Conservation (phyloP, 2,797 vertebrate species). For the Garrulus glandarius region DNA sequence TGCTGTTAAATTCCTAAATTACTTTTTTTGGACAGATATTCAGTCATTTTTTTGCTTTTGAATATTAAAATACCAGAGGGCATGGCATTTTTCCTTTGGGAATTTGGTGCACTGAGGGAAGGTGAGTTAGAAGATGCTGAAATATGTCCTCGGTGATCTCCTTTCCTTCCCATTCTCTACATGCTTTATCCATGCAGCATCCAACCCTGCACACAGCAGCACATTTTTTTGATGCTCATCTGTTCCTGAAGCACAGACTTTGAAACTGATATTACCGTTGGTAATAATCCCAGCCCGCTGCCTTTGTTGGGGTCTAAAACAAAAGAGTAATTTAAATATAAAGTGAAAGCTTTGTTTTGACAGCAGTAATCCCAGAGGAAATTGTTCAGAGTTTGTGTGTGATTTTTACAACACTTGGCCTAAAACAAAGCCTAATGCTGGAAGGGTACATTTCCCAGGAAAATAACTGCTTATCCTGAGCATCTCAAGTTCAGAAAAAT, state of each 20-base stretch:
- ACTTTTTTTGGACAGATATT: not conserved
- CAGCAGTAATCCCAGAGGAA: constrained; percentile 59
- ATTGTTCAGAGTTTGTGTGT: constrained; percentile 33
- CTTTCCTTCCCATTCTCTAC: not conserved
- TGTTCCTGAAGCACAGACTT: constrained; percentile 34
- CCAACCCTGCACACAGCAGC: constrained; percentile 5
- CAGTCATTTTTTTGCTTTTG: not conserved
- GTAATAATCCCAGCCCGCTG: constrained; percentile 34
- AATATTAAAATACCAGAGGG: not conserved
- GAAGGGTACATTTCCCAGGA: constrained; percentile 12
- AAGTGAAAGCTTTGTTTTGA: constrained; percentile 65
- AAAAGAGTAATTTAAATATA: constrained; percentile 57
- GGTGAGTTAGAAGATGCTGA: not conserved
- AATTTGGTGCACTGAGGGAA: not conserved
- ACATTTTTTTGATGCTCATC: not conserved
- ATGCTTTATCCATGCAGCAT: not conserved
- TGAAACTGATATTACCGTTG: constrained; percentile 53
- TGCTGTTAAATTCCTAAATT: not conserved
- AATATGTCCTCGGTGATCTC: not conserved
- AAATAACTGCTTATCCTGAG: constrained; percentile 22
- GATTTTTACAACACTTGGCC: constrained; percentile 58
- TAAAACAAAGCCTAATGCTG: constrained; percentile 12
- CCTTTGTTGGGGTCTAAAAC: constrained; percentile 51
- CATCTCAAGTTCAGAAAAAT: not conserved
- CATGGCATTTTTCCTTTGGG: not conserved